Evolutionary conservation across 1,140 invertebrate species (phyloP).

Genomic region (Panulirus ornatus): DNA sequence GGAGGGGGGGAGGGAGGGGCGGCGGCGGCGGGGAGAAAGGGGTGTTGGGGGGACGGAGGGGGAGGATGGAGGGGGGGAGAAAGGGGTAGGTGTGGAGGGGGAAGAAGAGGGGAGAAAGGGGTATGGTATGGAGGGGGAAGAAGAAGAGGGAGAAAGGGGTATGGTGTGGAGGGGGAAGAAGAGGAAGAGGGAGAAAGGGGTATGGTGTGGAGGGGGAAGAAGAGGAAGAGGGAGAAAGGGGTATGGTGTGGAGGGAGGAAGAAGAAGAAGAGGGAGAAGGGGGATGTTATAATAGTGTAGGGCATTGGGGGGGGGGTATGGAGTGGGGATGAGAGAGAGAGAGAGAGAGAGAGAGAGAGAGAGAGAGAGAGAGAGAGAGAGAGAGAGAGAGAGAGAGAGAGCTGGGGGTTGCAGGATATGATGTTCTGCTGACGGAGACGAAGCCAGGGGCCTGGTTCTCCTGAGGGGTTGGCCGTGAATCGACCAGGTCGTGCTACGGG

Average conservation of each 20-base stretch:
- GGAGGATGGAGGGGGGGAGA: not conserved
- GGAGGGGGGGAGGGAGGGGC: not conserved
- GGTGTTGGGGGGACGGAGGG: not conserved
- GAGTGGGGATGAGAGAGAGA: no score
- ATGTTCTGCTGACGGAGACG: no score
- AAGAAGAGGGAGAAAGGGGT: not conserved
- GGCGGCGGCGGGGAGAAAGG: not conserved
- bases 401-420: no score
- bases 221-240: not conserved
- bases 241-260: not conserved
- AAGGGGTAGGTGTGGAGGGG: not conserved
- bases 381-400: not conserved
- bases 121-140: not conserved
- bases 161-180: not conserved
- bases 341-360: not conserved
- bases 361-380: not conserved
- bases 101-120: not conserved
- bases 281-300: not conserved
- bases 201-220: not conserved
- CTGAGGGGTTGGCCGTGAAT: no score
- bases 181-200: not conserved
- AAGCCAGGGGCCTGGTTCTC: no score
- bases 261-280: not conserved
- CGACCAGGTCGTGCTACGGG: no score
- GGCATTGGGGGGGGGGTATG: constrained; percentile 11